Conservation (phyloP, 2,888 invertebrate genomes). For the Gymnocheta viridis region DNA sequence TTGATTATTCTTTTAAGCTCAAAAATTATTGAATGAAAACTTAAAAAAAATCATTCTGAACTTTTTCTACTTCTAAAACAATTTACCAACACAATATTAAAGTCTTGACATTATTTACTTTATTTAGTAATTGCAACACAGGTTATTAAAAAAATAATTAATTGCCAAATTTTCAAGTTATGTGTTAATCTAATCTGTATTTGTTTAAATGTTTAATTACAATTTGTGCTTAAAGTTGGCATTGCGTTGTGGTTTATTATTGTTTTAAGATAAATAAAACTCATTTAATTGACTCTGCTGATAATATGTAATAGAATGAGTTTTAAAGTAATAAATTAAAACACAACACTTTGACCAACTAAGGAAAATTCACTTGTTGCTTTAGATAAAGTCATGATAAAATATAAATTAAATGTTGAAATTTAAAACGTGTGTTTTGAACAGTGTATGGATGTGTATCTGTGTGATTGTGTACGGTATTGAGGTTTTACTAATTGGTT, state of each 20-base stretch:
- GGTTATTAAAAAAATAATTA: background rate
- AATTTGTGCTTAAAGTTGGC: background rate
- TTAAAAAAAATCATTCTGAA: too few relatives aligned
- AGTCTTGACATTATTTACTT: background rate
- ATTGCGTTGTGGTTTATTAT: background rate
- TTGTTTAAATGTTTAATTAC: background rate
- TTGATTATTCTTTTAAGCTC: too few relatives aligned
- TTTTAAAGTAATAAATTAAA: background rate
- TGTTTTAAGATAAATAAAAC: conserved; percentile 19
- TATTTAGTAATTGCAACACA: background rate
- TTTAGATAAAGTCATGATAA: conserved; percentile 2
- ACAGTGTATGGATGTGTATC: background rate
- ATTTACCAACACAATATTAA: too few relatives aligned
- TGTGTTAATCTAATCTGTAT: background rate
- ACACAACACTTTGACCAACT: conserved; percentile 2
- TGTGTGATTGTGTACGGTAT: background rate
- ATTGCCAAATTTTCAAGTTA: background rate
- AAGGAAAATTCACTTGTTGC: background rate
- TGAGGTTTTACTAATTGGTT: conserved; percentile 20
- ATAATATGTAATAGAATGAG: background rate
- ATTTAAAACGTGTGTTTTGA: background rate
- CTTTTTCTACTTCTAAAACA: too few relatives aligned
- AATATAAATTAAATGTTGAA: conserved; percentile 1
- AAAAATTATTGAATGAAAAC: too few relatives aligned
- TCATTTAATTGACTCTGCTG: background rate